Evolutionary conservation across 1,140 invertebrate species (phyloP), one percentile per base, ranked within the genome.

Genomic region (Lepidurus couesii): DNA sequence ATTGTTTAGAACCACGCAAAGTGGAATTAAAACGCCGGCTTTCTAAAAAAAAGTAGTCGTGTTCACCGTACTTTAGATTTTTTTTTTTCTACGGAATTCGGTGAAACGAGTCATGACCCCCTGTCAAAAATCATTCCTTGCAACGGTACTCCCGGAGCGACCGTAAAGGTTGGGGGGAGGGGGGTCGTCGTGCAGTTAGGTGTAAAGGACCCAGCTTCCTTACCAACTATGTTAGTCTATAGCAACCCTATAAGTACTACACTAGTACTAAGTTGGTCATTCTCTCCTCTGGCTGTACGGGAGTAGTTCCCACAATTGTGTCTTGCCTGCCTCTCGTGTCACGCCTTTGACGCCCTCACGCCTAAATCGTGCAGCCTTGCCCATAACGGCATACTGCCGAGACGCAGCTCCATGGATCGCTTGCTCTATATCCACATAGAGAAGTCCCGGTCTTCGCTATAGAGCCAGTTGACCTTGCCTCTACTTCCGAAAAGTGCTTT

Each of bases 111-210:
- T 65, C 53, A 65, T 16, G 53, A 65, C 53, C 53, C 53, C 53
- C n/a, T n/a, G 53, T 65, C 53, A 65, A 16, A 47, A 47, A 47
- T 47, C 45, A 47, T 16, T 47, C 45, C 45, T 47, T 47, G 53
- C 53, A 65, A 65, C 53, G 53, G 53, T 65, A 65, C 53, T 65
- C 53, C 53, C 53, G 53, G 53, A 65, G 53, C n/a, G 53, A 65
- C 53, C 53, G 16, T 65, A 47, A 10, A 16, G 45, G 45, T 10
- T 16, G 45, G 45, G 13, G 53, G 53, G 53, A 21, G 53, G 53
- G 8, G 53, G 53, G 53, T 7, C 16, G 53, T 65, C 45, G 1
- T 47, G 53, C 16, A 13, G 53, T 65, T 65, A 65, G 53, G 53
- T 65, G 21, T 65, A 65, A 65, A 65, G 53, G n/a, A n/a, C 6